Percentiles rank a stretch among this genome's conserved stretches.
These are phyloP conservation scores for Trematocara variabile DNA, from an alignment of 2,113 vertebrate genomes.

Conservation along the genomic window DNA sequence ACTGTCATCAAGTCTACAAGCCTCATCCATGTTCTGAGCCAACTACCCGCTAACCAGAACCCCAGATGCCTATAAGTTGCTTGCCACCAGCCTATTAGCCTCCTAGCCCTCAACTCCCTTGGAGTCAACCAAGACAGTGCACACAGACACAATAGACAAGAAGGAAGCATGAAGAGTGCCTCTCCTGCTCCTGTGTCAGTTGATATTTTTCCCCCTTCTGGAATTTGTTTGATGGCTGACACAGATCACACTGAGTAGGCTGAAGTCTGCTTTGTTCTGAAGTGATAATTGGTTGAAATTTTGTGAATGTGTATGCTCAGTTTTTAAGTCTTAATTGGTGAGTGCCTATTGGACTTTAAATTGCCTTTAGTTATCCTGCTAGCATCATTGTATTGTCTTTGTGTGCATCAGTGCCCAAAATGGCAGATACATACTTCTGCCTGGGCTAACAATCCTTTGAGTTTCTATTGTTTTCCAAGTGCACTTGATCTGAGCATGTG, in stretches of 20 bases:
- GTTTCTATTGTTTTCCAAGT: constrained; percentile 7
- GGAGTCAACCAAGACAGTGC: neutral
- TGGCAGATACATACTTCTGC: constrained; percentile 23
- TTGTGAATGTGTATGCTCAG: neutral
- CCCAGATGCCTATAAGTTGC: neutral
- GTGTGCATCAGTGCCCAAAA: constrained; percentile 18
- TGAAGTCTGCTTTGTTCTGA: neutral
- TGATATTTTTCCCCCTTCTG: neutral
- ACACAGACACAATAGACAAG: neutral
- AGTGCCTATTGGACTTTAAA: neutral
- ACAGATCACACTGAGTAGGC: neutral
- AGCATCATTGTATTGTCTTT: neutral
- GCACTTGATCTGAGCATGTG: constrained; percentile 56
- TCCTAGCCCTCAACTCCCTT: neutral
- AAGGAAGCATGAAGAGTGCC: neutral
- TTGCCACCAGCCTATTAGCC: neutral
- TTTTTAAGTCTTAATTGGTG: neutral
- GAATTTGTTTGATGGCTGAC: neutral
- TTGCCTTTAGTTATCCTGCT: neutral
- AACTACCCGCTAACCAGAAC: neutral
- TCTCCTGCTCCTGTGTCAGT: neutral
- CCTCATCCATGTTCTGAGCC: neutral
- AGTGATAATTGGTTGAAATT: neutral
- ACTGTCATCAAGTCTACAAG: neutral
- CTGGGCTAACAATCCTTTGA: constrained; percentile 17